Evolutionary conservation across 2,888 invertebrate species (phyloP).

Genomic region (Phania funesta): DNA sequence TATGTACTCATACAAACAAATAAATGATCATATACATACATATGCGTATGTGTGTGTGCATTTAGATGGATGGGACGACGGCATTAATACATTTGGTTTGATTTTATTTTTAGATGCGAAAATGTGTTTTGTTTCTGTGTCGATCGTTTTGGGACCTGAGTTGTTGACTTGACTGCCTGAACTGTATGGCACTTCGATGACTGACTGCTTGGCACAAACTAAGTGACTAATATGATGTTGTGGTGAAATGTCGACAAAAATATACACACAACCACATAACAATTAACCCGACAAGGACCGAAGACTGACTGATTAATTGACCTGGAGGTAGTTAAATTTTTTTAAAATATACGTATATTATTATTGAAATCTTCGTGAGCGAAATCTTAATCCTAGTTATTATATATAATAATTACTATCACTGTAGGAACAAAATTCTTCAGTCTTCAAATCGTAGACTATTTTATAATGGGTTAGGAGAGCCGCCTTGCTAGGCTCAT

Average conservation of each 20-base stretch:
- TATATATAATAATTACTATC: too few relatives aligned
- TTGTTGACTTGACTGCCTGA: constrained; percentile 64
- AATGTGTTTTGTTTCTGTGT: constrained; percentile 39
- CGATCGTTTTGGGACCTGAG: constrained; percentile 59
- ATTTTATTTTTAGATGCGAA: constrained; percentile 62
- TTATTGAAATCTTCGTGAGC: background rate
- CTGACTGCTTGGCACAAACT: constrained; percentile 54
- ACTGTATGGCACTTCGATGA: constrained; percentile 57
- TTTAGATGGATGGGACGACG: constrained; percentile 46
- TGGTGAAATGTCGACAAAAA: constrained; percentile 50
- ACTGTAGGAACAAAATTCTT: too few relatives aligned
- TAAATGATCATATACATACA: background rate
- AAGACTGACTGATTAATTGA: background rate
- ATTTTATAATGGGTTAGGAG: too few relatives aligned
- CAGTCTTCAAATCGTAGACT: too few relatives aligned
- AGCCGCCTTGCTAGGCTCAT: too few relatives aligned
- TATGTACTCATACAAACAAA: background rate
- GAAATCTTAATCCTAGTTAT: too few relatives aligned
- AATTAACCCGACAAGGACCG: constrained; percentile 19
- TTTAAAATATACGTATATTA: background rate
- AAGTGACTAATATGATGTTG: constrained; percentile 54
- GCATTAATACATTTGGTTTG: constrained; percentile 54
- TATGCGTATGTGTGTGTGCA: background rate
- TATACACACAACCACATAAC: background rate
- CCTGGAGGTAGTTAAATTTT: background rate